Base-by-base conservation (phyloP, 2,113 vertebrate genomes). In the Gopherus evgoodei region DNA sequence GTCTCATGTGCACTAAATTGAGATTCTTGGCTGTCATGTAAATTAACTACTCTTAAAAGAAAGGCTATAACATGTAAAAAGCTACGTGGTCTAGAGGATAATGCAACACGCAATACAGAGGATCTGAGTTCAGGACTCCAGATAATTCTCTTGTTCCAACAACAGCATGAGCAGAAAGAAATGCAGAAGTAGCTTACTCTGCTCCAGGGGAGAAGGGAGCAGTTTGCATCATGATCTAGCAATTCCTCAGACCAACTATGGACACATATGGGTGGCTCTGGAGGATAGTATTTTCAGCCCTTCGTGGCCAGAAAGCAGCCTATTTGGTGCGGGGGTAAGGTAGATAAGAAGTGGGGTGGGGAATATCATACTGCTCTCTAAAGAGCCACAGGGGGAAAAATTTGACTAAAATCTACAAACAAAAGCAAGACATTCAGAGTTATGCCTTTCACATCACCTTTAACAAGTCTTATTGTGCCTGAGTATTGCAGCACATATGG, bases 381-480 rank as follows among this genome's bases (percentile, higher is more conserved):
- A 94, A 78, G 29, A 96, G 52, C 16, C 54, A 3, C 0, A 35
- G 29, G 22, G 50, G 47, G 16, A 1, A 31, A 79, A 59, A 35
- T 8, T 83, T 81, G 80, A 94, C 62, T 49, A 27, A 59, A 38
- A 54, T 3, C 10, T 21, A 44, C 53, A 56, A 62, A 89, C 42
- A 62, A 84, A 87, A 2, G 9, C 69, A 89, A 52, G 65, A 93
- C 89, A 84, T 72, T 82, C 75, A 22, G 35, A 49, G 81, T 93
- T 0, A 3, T 94, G 87, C 35, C 83, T 83, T 17, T 11, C 38
- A 56, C 79, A 54, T 87, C 57, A 88, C 24, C 50, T 79, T 78
- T 11, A 81, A 83, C 96, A 11, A 75, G 97, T 53, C 81, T 85
- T 59, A 88, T 94, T 96, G 79, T 1, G 57, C 24, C 65, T 57